These are phyloP conservation scores for Drosophila insularis DNA, from an alignment of 1,140 invertebrate species.

Conservation along the genomic window DNA sequence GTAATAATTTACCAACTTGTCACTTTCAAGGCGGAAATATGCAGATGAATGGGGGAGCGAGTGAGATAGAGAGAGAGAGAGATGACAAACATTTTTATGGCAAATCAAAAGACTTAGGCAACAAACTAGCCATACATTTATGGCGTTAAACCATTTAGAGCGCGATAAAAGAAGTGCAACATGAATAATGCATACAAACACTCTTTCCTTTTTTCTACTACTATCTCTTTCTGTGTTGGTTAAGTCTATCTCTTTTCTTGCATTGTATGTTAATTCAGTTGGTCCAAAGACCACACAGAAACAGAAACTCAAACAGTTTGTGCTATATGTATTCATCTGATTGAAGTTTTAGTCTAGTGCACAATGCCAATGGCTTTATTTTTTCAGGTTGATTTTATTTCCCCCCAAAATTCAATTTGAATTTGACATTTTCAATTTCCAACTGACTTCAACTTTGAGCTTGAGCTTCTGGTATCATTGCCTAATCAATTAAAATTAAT, in stretches of 20 bases:
- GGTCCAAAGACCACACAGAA: constrained; percentile 37
- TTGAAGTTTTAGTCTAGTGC: no score
- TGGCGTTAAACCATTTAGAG: constrained; percentile 5
- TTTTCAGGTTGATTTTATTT: constrained; percentile 43
- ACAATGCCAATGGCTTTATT: constrained; percentile 60
- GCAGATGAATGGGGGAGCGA: not conserved
- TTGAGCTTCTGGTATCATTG: constrained; percentile 48
- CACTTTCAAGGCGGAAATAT: constrained; percentile 49
- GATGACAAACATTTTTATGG: constrained; percentile 17
- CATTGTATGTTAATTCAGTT: constrained; percentile 74
- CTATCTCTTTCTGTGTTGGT: constrained; percentile 28
- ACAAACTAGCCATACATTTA: constrained; percentile 47
- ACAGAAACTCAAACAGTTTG: not conserved
- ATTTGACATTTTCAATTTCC: constrained; percentile 59
- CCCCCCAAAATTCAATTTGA: constrained; percentile 30
- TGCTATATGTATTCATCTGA: no score
- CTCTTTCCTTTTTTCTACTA: not conserved
- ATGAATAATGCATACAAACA: constrained; percentile 3
- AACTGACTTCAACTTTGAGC: constrained; percentile 29
- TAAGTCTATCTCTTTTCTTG: constrained; percentile 51
- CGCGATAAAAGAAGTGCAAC: not conserved
- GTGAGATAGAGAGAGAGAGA: constrained; percentile 32
- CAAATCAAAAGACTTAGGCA: constrained; percentile 61
- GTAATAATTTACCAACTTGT: constrained; percentile 53
- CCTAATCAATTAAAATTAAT: constrained; percentile 76